Evolutionary conservation across 2,113 vertebrate genomes (phyloP), one percentile per base, ranked within the genome.

Genomic region (Grammomys dolichurus): DNA sequence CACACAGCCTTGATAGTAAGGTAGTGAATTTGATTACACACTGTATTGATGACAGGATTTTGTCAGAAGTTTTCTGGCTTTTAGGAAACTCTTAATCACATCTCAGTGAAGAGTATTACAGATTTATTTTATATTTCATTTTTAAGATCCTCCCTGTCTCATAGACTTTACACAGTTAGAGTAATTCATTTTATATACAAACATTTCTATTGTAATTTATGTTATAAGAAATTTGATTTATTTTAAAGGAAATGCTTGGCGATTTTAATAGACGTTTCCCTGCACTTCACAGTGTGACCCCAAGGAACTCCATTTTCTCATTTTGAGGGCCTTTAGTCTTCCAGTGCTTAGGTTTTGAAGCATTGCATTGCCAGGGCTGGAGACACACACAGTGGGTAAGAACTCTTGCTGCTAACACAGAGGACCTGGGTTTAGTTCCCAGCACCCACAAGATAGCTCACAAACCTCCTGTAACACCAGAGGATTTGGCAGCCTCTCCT

Each of bases 341-440:
- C 80, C 19, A 28, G n/a, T n/a, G 76, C 7, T 72, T 94, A 91
- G 43, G 20, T 76, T 89, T 93, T 89, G 88, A 95, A 77, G 40
- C 54, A 28, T 8, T 24, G 12, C 43, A 48, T 31, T 48, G 26
- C 5, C 46, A 77, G 75, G 13, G 43, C 46, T 31, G 75, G 43
- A 48, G 24, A 48, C 43, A 48, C 43, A 28, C 24, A 1, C 43
- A 48, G 43, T 28, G 43, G 24, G 28, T 48, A 77, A 77, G 43
- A 31, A 43, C 26, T 31, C 26, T 48, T 31, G 12, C 75, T 48
- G 43, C 43, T 77, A 48, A 6, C 13, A 12, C 75, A 77, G 43
- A 48, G 43, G 73, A 46, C 22, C 73, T 76, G 73, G 40, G 43
- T 48, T 77, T 46, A 14, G 24, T 77, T 77, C 43, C 43, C 75